Conservation (phyloP, 2,888 invertebrate species). For the Drosophila infuscata region DNA sequence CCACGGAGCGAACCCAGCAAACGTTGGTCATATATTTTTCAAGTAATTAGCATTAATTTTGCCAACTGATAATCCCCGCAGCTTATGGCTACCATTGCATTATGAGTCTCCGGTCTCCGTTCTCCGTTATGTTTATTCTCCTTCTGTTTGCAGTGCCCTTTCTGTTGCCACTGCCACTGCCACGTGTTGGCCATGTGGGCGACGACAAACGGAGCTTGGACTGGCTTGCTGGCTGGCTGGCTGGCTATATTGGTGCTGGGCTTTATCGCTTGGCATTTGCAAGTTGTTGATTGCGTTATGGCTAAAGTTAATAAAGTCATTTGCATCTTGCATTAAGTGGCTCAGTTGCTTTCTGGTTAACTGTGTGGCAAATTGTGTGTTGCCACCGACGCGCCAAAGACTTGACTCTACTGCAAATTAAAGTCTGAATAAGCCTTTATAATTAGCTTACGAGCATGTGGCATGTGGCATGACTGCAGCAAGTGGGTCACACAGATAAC, state of each 20-base stretch:
- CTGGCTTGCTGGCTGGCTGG: slow-evolving; percentile 2
- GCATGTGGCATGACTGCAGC: slow-evolving; percentile 2
- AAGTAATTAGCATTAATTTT: slow-evolving; percentile 83
- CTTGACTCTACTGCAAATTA: slow-evolving; percentile 2
- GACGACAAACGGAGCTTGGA: slow-evolving; percentile 10
- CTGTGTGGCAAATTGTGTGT: slow-evolving; percentile 12
- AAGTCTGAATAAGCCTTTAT: slow-evolving; percentile 30
- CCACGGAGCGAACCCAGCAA: slow-evolving; percentile 27
- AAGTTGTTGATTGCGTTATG: slow-evolving; percentile 74
- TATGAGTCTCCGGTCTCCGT: slow-evolving; percentile 20
- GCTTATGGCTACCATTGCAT: slow-evolving; percentile 51
- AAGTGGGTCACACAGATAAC: slow-evolving; percentile 32
- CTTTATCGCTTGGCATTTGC: slow-evolving; percentile 56
- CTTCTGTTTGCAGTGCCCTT: slow-evolving; percentile 8
- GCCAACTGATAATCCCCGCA: slow-evolving; percentile 76
- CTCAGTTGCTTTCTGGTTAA: slow-evolving; percentile 42
- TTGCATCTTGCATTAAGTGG: slow-evolving; percentile 75
- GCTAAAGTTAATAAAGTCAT: slow-evolving; percentile 75
- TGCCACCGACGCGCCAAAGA: not conserved
- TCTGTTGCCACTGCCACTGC: slow-evolving; percentile 8
- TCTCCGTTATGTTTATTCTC: slow-evolving; percentile 1
- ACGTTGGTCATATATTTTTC: slow-evolving; percentile 79
- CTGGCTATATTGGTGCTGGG: slow-evolving; percentile 28
- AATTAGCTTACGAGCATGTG: slow-evolving; percentile 33
- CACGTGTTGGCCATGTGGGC: slow-evolving; percentile 30